Evolutionary conservation across 2,797 vertebrate genomes (phyloP).

Genomic region (Pangasius mekongensis): DNA sequence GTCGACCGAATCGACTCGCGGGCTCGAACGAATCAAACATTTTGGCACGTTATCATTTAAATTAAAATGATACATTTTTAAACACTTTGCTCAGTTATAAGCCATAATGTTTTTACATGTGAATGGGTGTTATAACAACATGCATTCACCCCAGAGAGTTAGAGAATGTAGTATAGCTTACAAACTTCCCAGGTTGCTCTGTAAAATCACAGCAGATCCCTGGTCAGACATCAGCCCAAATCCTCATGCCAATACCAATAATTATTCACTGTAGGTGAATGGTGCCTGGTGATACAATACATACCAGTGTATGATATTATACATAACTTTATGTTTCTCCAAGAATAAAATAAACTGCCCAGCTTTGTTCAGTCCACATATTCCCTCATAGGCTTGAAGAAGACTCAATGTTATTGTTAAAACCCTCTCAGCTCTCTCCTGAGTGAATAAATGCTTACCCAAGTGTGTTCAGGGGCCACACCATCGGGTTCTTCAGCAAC

Average conservation of each 20-base stretch:
- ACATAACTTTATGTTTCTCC: not conserved
- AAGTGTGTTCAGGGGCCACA: not conserved
- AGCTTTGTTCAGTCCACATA: not conserved
- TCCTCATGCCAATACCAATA: not conserved
- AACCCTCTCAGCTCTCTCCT: not conserved
- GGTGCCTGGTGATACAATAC: not conserved
- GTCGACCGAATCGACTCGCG: not conserved
- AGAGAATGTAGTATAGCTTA: not conserved
- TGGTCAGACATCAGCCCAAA: not conserved
- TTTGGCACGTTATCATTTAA: not conserved
- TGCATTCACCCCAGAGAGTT: not conserved
- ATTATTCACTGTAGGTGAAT: too few relatives aligned
- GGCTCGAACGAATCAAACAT: not conserved
- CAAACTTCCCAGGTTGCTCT: not conserved
- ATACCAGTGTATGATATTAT: not conserved
- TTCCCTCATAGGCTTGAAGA: not conserved
- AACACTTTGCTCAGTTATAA: not conserved
- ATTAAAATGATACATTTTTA: not conserved
- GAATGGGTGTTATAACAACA: not conserved
- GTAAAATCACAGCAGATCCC: not conserved
- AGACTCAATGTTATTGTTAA: not conserved
- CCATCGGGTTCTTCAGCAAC: not conserved
- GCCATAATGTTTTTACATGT: not conserved
- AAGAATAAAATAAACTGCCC: not conserved
- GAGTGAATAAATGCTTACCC: not conserved